Base-by-base conservation (phyloP, 2,888 invertebrate species). In the Pherbina coryleti region DNA sequence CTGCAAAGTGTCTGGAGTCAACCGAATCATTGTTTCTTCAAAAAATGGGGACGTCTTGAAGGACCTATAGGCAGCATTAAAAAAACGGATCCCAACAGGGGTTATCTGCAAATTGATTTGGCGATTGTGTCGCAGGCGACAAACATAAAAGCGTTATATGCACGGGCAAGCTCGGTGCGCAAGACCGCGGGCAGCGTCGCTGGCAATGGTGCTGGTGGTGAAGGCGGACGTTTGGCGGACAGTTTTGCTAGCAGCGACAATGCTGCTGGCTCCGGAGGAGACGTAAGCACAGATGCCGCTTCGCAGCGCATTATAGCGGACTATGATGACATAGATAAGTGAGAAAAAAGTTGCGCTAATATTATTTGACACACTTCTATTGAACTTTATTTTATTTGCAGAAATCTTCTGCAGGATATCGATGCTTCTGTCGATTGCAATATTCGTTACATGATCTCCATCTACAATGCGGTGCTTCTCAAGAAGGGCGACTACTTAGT, bases 41-140 rank as follows among this genome's bases (percentile, higher is more conserved):
- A 95, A 86, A 96, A 96, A 90, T 97, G 97, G 97, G 95, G 94
- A 0, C 93, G 94, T 84, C 89, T 97, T 60, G 92, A 92, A 37
- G 91, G 93, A 77, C 93, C 94, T 0, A 92, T 93, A 49, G 83
- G 93, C 92, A 80, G 76, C 9, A 44, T 14, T 5, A 66, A 71
- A 0, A 53, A 72, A 17, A 28, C 11, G 5, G 69, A 74, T 2
- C 72, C 53, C 8, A 19, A 92, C 0, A 92, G 93, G 81, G 97
- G 97, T 1, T 96, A 94, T 86, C 89, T 97, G 25, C 96, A 96
- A 89, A 92, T 96, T 79, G 96, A 96, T 86, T 92, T 97, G 79
- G 92, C 93, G 1, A 93, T 97, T 28, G 91, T 94, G 9, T 92
- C 93, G 9, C 94, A 87, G 71, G 81, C 82, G 7, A 75, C 81